A percentile compares a stretch with the other conserved stretches of the same genome.
These are phyloP conservation scores for Tridacna gigas DNA, from an alignment of 2,888 invertebrate species.

Conservation along the genomic window DNA sequence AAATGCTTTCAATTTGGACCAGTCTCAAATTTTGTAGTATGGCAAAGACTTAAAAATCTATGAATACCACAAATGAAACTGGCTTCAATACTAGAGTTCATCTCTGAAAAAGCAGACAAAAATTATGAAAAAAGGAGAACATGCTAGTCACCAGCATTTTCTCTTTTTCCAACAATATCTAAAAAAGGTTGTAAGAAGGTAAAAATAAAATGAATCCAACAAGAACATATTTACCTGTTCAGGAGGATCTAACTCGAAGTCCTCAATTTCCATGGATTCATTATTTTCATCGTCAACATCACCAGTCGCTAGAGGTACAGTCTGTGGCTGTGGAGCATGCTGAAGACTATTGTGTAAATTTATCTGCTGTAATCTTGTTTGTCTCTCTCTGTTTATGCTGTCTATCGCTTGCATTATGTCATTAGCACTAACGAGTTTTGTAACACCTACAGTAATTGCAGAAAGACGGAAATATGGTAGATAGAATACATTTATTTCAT, in stretches of 20 bases:
- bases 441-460: constrained; percentile 20
- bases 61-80: too few relatives aligned
- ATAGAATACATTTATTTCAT: too few relatives aligned
- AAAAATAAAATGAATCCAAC: not conserved
- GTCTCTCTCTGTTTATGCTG: constrained; percentile 35
- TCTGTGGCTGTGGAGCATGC: not conserved
- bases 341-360: constrained; percentile 3
- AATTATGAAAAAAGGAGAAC: too few relatives aligned
- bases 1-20: too few relatives aligned
- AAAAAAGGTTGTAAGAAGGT: too few relatives aligned
- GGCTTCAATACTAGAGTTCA: too few relatives aligned
- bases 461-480: not conserved
- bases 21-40: too few relatives aligned
- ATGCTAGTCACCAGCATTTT: too few relatives aligned
- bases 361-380: constrained; percentile 1
- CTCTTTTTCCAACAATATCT: too few relatives aligned
- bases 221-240: constrained; percentile 4
- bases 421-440: constrained; percentile 39
- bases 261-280: constrained; percentile 29
- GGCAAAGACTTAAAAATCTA: too few relatives aligned
- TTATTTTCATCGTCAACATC: not conserved
- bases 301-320: not conserved
- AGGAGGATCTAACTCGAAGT: constrained; percentile 12
- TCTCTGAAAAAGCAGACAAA: too few relatives aligned
- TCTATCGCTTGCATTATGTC: constrained; percentile 51